A percentile compares a stretch with the other conserved stretches of the same genome.
Conservation (phyloP, 2,797 vertebrate species). For the Sylvilagus floridanus region DNA sequence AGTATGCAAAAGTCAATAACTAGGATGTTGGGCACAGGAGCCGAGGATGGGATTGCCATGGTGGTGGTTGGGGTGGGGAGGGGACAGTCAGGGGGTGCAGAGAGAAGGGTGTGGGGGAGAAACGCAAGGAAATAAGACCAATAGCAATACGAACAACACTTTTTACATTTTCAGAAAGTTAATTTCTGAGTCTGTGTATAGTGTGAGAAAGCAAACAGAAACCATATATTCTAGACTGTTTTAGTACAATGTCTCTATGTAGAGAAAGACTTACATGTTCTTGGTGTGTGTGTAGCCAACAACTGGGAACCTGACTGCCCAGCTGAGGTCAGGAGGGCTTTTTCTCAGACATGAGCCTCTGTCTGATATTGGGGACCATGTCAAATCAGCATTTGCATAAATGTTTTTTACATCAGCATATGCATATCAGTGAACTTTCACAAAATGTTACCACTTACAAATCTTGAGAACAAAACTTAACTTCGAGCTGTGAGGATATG, state of each 20-base stretch:
- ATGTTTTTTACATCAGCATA: background rate
- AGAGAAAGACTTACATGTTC: background rate
- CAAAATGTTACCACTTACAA: too few relatives aligned
- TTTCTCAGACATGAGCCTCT: background rate
- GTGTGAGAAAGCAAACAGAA: background rate
- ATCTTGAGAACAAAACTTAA: too few relatives aligned
- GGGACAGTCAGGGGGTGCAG: too few relatives aligned
- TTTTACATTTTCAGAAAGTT: background rate
- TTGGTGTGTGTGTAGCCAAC: background rate
- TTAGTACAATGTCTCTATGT: background rate
- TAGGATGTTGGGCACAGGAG: background rate
- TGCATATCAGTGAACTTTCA: too few relatives aligned
- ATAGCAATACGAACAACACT: background rate
- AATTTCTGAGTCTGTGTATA: background rate
- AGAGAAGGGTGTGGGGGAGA: background rate
- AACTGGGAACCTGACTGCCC: background rate
- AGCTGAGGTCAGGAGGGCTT: background rate
- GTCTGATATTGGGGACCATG: background rate
- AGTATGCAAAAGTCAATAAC: background rate
- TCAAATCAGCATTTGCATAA: background rate
- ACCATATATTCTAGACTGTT: background rate
- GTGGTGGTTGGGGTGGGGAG: background rate
- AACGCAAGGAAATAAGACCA: background rate
- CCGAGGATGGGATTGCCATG: background rate
- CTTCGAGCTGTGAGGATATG: too few relatives aligned